phyloP scores from a whole-genome alignment of 2,888 invertebrate species.

The Didymodactylos carnosus region DNA sequence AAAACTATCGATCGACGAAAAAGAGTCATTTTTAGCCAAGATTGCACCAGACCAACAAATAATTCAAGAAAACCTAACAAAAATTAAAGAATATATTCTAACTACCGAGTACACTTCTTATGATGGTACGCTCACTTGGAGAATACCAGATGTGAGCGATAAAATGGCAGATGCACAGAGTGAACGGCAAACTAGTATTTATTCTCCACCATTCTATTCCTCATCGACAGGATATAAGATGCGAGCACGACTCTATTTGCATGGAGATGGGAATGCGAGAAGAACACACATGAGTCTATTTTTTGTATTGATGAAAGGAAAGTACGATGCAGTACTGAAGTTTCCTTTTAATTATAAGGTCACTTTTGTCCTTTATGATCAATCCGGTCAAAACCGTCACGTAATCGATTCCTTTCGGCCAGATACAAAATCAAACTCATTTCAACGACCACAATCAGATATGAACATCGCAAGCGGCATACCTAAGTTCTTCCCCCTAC shows the following conservation, averaged over 20 bases:
- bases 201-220: not conserved
- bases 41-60: too few species aligned
- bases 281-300: too few species aligned
- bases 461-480: not conserved
- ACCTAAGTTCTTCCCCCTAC: not conserved
- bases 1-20: too few species aligned
- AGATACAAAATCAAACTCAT: not conserved
- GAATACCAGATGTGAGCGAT: too few species aligned
- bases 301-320: not conserved
- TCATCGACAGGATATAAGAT: not conserved
- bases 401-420: not conserved
- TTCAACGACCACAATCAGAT: not conserved
- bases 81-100: too few species aligned
- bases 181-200: not conserved
- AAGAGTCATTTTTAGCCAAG: too few species aligned
- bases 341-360: not conserved
- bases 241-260: not conserved
- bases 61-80: too few species aligned
- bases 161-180: not conserved
- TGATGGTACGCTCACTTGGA: too few species aligned
- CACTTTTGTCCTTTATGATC: too few species aligned
- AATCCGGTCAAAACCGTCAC: not conserved
- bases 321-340: not conserved
- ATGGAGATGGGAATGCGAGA: not conserved
- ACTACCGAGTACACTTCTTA: too few species aligned